These are phyloP conservation scores for Glareola pratincola DNA, from an alignment of 2,113 vertebrate species.

Conservation along the genomic window DNA sequence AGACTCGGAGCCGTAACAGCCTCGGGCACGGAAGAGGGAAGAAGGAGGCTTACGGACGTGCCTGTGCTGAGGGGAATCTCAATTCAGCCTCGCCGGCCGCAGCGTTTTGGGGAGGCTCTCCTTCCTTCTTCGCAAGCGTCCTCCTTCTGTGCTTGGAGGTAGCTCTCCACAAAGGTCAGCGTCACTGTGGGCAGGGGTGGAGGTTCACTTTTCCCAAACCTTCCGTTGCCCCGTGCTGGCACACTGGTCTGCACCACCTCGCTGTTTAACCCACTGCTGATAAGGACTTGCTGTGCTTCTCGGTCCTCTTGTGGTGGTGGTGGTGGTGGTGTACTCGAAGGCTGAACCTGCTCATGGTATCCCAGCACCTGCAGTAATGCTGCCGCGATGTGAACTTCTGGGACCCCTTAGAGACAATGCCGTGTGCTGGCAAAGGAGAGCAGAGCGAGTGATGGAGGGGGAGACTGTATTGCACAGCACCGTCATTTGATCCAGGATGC, in stretches of 20 bases:
- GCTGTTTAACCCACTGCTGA: neutral
- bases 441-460: neutral
- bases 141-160: neutral
- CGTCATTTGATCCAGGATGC: neutral
- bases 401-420: neutral
- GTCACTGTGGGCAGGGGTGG: neutral
- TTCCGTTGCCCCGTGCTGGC: neutral
- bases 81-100: neutral
- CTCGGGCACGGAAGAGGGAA: conserved; percentile 24
- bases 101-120: neutral
- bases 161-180: neutral
- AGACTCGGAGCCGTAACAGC: conserved; percentile 47
- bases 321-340: neutral
- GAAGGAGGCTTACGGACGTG: neutral
- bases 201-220: neutral
- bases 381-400: neutral
- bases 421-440: neutral
- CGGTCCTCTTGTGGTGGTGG: neutral
- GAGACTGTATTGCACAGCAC: fast-evolving
- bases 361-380: neutral
- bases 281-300: fast-evolving
- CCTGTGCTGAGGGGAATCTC: neutral
- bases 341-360: neutral
- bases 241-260: neutral
- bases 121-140: fast-evolving